Evolutionary conservation across 2,888 invertebrate genomes (phyloP).

Genomic region (Drosophila kanekoi): DNA sequence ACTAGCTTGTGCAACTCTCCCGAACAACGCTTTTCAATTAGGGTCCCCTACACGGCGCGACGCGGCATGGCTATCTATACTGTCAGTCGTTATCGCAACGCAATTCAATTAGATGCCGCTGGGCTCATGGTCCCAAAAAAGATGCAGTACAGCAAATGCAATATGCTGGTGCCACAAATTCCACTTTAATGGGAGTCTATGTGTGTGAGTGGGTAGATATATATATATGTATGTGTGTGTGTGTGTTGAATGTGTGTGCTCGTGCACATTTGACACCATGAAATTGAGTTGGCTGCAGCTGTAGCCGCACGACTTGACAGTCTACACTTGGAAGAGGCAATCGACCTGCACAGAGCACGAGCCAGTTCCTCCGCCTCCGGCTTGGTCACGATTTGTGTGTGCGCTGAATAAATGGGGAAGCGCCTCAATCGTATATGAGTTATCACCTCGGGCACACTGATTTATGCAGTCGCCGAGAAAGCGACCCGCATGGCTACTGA

Average conservation of each 20-base stretch:
- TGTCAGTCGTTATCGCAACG: slow-evolving; percentile 57
- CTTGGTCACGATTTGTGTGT: slow-evolving; percentile 40
- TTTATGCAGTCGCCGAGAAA: slow-evolving; percentile 72
- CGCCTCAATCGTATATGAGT: slow-evolving; percentile 63
- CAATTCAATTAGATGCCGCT: slow-evolving; percentile 73
- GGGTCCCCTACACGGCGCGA: slow-evolving; percentile 4
- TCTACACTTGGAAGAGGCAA: slow-evolving; percentile 3
- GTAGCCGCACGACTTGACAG: slow-evolving; percentile 38
- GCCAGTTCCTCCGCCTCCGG: slow-evolving; percentile 15
- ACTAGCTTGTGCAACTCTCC: slow-evolving; percentile 24
- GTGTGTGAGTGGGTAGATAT: not conserved
- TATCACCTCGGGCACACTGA: slow-evolving; percentile 74
- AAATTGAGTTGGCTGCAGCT: slow-evolving; percentile 74
- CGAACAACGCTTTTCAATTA: slow-evolving; percentile 69
- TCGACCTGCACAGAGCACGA: not conserved
- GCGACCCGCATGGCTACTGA: slow-evolving; percentile 72
- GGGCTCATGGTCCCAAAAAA: slow-evolving; percentile 20
- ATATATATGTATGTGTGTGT: not conserved
- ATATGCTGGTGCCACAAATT: slow-evolving; percentile 39
- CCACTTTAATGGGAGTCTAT: slow-evolving; percentile 2
- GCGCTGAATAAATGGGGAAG: slow-evolving; percentile 38
- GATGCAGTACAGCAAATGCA: slow-evolving; percentile 36
- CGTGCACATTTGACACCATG: slow-evolving; percentile 72
- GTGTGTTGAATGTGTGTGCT: slow-evolving; percentile 9
- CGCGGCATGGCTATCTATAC: not conserved